Percentiles rank a stretch among this genome's conserved stretches.
These are phyloP conservation scores for Pterophyllum scalare DNA, from an alignment of 2,113 vertebrate species.

Conservation along the genomic window DNA sequence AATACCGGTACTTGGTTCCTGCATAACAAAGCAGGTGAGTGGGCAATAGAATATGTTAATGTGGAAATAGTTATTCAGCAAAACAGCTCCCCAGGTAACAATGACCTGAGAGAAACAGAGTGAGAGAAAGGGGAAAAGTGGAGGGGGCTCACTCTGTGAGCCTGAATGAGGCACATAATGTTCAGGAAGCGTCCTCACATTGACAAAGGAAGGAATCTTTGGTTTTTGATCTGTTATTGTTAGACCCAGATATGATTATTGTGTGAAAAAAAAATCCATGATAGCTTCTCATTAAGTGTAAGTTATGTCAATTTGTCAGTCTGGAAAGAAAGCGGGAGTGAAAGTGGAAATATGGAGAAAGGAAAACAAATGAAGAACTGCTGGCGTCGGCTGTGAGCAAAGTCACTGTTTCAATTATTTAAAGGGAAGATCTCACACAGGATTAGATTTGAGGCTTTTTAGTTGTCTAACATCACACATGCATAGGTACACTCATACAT, in stretches of 20 bases:
- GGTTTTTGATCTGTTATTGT: neutral
- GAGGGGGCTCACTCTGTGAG: neutral
- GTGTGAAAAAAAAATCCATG: neutral
- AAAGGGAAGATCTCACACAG: neutral
- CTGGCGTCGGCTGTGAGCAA: neutral
- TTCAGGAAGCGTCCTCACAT: neutral
- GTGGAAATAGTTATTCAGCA: slow-evolving; percentile 65
- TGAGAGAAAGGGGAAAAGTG: neutral
- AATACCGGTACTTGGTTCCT: slow-evolving; percentile 50
- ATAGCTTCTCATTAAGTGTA: slow-evolving; percentile 1
- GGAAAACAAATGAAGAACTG: slow-evolving; percentile 1
- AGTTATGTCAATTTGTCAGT: neutral
- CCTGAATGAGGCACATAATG: neutral
- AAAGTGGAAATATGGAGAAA: slow-evolving; percentile 5
- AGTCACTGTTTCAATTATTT: slow-evolving; percentile 34
- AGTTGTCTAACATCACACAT: slow-evolving; percentile 1
- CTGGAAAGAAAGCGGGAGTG: neutral
- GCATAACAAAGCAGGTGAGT: slow-evolving; percentile 62
- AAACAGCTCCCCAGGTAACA: slow-evolving; percentile 62
- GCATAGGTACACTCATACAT: neutral
- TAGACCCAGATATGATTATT: neutral
- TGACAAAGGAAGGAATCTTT: neutral
- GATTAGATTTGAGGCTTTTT: slow-evolving; percentile 31
- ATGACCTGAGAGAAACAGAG: slow-evolving; percentile 17
- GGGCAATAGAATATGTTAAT: slow-evolving; percentile 75